A percentile compares a stretch with the other conserved stretches of the same genome.
Evolutionary conservation across 2,797 vertebrate genomes (phyloP).

Genomic region (Squalus acanthias): DNA sequence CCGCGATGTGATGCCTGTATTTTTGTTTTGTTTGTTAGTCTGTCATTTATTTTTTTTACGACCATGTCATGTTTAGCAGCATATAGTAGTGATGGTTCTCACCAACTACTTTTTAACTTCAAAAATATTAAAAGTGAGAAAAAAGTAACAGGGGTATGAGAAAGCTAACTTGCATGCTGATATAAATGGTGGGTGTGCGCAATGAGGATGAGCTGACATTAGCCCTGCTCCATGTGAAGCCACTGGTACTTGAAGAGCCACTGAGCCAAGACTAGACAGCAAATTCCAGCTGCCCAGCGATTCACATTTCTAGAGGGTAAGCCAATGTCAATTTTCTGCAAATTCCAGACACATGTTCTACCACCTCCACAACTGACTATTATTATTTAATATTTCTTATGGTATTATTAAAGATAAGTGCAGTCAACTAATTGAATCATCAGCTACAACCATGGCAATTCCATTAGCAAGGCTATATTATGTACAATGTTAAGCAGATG

Average conservation of each 20-base stretch:
- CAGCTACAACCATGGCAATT: neutral
- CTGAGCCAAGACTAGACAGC: neutral
- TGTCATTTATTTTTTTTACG: neutral
- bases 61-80: neutral
- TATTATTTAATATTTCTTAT: neutral
- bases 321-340: neutral
- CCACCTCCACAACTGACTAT: neutral
- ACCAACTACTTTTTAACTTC: neutral
- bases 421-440: neutral
- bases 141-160: neutral
- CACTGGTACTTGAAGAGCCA: neutral
- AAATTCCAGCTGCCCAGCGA: neutral
- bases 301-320: neutral
- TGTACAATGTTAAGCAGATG: neutral
- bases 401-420: neutral
- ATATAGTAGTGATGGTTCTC: neutral
- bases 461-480: neutral
- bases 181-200: neutral
- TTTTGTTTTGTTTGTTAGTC: neutral
- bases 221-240: neutral
- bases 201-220: slow-evolving; percentile 2
- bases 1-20: neutral
- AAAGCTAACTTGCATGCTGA: neutral
- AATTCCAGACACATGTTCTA: neutral
- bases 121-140: neutral